Percentiles rank a stretch among this genome's conserved stretches.
These are phyloP conservation scores for Steatornis caripensis DNA, from an alignment of 2,113 vertebrate genomes.

Conservation along the genomic window DNA sequence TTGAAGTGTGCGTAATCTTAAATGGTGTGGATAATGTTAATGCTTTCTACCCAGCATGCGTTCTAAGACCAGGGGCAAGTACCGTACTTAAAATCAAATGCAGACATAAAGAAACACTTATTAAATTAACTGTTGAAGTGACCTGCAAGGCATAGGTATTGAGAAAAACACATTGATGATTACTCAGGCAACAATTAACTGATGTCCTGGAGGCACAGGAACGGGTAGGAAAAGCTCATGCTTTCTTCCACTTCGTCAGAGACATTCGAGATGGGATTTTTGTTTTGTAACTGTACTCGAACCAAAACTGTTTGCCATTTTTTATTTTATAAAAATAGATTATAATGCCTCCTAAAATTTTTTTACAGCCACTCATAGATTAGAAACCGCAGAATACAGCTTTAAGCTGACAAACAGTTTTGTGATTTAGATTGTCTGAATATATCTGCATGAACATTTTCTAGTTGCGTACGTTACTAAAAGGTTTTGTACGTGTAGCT, in stretches of 20 bases:
- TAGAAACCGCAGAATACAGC: neutral
- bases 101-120: slow-evolving; percentile 64
- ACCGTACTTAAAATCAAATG: slow-evolving; percentile 60
- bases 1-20: slow-evolving; percentile 66
- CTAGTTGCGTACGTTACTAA: neutral
- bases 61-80: slow-evolving; percentile 66
- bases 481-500: neutral
- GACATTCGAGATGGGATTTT: neutral
- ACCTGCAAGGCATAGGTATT: slow-evolving; percentile 64
- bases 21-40: slow-evolving; percentile 74
- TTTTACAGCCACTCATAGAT: neutral
- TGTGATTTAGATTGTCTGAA: neutral
- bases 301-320: neutral
- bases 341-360: neutral
- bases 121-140: slow-evolving; percentile 69
- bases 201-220: slow-evolving; percentile 41
- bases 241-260: slow-evolving; percentile 38
- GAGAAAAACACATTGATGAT: slow-evolving; percentile 37
- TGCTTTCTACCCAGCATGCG: slow-evolving; percentile 67
- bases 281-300: slow-evolving; percentile 22
- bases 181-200: slow-evolving; percentile 62
- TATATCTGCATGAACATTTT: neutral
- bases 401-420: neutral
- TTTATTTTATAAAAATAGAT: neutral
- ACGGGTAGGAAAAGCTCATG: neutral